Percentiles rank a stretch among this genome's conserved stretches.
Evolutionary conservation across 2,797 vertebrate species (phyloP).

Genomic region (Phataginus tricuspis): DNA sequence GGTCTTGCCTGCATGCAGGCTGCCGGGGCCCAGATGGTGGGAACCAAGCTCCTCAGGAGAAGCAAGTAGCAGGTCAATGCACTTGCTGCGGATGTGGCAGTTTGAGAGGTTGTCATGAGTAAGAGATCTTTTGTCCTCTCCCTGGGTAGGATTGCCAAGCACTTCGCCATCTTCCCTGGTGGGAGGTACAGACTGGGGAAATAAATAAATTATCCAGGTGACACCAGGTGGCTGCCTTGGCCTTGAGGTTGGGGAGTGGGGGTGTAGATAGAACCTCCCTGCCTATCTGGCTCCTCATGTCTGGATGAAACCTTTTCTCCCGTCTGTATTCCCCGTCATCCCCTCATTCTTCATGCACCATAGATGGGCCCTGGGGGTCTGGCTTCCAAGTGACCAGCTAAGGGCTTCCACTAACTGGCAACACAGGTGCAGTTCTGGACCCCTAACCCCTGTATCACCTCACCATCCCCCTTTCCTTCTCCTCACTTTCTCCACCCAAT

Average conservation of each 20-base stretch:
- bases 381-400: neutral
- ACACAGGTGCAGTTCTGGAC: neutral
- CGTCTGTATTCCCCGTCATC: neutral
- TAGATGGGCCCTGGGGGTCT: neutral
- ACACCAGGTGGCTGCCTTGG: neutral
- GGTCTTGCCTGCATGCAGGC: accelerated
- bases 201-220: neutral
- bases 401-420: neutral
- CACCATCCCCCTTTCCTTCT: neutral
- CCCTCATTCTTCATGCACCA: neutral
- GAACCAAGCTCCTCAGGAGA: neutral
- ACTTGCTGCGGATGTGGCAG: neutral
- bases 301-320: neutral
- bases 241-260: neutral
- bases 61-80: neutral
- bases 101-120: neutral
- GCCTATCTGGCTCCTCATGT: neutral
- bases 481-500: neutral
- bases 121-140: neutral
- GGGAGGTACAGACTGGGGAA: neutral
- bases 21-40: neutral
- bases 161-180: neutral
- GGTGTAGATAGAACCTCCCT: neutral
- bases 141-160: neutral
- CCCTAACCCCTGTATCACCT: neutral